Evolutionary conservation across 2,888 invertebrate genomes (phyloP).

Genomic region (Microctonus hyperodae): DNA sequence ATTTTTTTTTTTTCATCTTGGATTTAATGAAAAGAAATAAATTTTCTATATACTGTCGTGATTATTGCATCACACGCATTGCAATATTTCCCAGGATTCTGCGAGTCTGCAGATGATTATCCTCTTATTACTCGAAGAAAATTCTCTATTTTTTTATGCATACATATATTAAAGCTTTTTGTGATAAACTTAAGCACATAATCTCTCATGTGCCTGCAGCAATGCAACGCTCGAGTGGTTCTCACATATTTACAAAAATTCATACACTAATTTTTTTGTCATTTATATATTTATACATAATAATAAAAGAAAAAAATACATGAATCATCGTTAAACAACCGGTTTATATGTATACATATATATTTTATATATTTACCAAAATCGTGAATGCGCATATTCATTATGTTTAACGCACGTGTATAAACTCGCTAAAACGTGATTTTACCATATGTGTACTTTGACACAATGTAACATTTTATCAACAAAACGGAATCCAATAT

Average conservation of each 20-base stretch:
- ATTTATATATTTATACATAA: neutral
- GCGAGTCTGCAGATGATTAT: neutral
- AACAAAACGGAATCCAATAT: neutral
- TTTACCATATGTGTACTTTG: neutral
- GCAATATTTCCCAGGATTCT: neutral
- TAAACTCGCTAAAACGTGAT: neutral
- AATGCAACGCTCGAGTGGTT: neutral
- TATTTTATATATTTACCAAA: neutral
- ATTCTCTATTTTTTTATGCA: neutral
- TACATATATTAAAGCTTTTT: neutral
- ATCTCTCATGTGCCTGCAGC: neutral
- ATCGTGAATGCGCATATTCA: neutral
- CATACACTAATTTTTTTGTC: neutral
- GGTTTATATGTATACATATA: neutral
- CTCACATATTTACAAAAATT: neutral
- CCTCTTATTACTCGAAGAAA: neutral
- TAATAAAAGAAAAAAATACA: neutral
- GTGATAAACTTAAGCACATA: neutral
- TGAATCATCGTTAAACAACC: neutral
- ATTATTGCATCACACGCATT: constrained; percentile 1
- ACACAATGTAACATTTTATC: neutral
- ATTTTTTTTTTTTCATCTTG: too few relatives aligned
- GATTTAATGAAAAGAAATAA: neutral
- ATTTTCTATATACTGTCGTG: neutral
- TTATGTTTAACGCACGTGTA: neutral